These are phyloP conservation scores for Venturia canescens DNA, from an alignment of 1,140 invertebrate genomes.

Conservation along the genomic window DNA sequence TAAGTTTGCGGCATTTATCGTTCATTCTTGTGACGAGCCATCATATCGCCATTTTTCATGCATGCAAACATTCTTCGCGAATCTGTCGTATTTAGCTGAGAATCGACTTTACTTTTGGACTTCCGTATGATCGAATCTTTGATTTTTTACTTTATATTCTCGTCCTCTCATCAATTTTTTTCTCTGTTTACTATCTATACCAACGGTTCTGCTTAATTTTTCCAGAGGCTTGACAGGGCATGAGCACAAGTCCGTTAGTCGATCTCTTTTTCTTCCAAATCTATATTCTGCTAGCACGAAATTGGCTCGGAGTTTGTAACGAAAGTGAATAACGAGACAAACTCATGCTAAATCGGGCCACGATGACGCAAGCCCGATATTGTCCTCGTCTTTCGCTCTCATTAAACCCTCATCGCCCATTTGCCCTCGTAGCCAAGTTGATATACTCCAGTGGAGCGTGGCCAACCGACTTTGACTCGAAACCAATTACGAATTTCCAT, in stretches of 20 bases:
- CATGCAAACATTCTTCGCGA: conserved; percentile 40
- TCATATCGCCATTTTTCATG: conserved; percentile 17
- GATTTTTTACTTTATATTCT: no score
- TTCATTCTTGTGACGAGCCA: conserved; percentile 21
- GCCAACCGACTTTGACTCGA: not conserved
- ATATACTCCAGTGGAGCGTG: not conserved
- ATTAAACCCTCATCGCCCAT: not conserved
- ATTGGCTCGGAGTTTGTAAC: not conserved
- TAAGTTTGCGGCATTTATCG: not conserved
- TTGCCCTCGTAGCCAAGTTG: not conserved
- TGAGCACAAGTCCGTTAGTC: no score
- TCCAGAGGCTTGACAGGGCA: no score
- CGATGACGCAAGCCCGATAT: conserved; percentile 13
- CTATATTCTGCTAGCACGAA: not conserved
- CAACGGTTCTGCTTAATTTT: no score
- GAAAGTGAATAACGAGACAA: conserved; percentile 43
- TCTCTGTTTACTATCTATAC: no score
- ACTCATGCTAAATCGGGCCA: conserved; percentile 15
- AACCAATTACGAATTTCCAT: not conserved
- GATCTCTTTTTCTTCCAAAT: not conserved
- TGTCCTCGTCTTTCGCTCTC: not conserved
- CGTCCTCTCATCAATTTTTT: no score
- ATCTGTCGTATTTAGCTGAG: no score
- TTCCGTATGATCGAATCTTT: no score
- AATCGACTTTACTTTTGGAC: no score